phyloP scores from a whole-genome alignment of 2,888 invertebrate species.

The Ecliptopera silaceata region DNA sequence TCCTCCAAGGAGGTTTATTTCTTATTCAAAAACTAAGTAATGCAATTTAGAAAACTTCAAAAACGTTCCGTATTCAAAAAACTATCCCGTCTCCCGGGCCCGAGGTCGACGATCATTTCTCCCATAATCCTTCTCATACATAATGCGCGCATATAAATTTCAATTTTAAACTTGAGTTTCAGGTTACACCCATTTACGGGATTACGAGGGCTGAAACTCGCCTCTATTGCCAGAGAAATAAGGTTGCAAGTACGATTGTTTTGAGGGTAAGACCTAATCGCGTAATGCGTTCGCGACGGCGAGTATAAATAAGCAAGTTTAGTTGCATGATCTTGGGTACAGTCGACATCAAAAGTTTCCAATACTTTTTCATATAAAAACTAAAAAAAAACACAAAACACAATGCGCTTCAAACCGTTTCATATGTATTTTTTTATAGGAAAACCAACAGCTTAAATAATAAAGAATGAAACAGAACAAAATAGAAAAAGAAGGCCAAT shows the following conservation, averaged over 20 bases:
- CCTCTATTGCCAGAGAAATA: conserved; percentile 11
- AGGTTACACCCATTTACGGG: conserved; percentile 78
- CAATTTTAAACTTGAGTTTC: conserved; percentile 79
- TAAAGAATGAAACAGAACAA: too few relatives aligned
- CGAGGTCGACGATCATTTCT: conserved; percentile 43
- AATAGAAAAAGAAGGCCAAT: too few relatives aligned
- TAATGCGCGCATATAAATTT: conserved; percentile 81
- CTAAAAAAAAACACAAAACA: too few relatives aligned
- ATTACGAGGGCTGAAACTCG: conserved; percentile 53
- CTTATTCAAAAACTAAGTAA: neutral
- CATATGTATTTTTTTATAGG: too few relatives aligned
- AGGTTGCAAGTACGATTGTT: conserved; percentile 28
- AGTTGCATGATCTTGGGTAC: conserved; percentile 38
- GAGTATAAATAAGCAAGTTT: conserved; percentile 60
- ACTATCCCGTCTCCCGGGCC: conserved; percentile 47
- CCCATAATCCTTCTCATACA: conserved; percentile 71
- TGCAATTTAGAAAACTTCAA: neutral
- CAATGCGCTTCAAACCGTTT: too few relatives aligned
- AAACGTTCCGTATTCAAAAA: conserved; percentile 27
- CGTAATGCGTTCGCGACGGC: conserved; percentile 64
- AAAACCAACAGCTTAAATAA: too few relatives aligned
- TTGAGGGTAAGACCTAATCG: conserved; percentile 50
- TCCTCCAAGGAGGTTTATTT: neutral
- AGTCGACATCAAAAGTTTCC: conserved; percentile 19
- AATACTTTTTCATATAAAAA: too few relatives aligned